Conservation (phyloP, 1,140 invertebrate genomes). For the Cyrtorhinus lividipennis region DNA sequence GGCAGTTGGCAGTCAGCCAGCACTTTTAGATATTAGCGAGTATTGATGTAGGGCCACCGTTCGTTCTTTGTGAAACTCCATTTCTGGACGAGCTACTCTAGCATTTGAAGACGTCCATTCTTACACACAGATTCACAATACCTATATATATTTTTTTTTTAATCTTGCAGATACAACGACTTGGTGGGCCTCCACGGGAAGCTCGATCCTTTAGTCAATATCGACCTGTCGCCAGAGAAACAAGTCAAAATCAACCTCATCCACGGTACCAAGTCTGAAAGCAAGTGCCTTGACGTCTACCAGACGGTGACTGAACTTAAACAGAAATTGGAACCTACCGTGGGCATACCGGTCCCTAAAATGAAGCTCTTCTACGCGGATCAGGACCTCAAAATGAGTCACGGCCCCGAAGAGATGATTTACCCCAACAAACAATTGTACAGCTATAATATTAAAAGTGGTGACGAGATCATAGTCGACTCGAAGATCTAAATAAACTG, state of each 20-base stretch:
- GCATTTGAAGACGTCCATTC: too few relatives aligned
- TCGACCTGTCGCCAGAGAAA: slow-evolving; percentile 71
- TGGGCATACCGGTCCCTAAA: slow-evolving; percentile 59
- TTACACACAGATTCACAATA: too few relatives aligned
- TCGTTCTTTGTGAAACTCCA: too few relatives aligned
- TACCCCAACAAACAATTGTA: slow-evolving; percentile 77
- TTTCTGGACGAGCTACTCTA: too few relatives aligned
- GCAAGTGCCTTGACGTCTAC: slow-evolving; percentile 31
- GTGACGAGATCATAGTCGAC: slow-evolving; percentile 82
- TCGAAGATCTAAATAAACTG: slow-evolving; percentile 27
- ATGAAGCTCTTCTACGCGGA: slow-evolving; percentile 74
- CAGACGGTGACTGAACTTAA: slow-evolving; percentile 53
- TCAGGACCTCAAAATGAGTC: slow-evolving; percentile 41
- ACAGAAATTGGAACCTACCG: slow-evolving; percentile 57
- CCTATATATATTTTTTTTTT: too few relatives aligned
- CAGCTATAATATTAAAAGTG: slow-evolving; percentile 77
- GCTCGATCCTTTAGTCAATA: slow-evolving; percentile 69
- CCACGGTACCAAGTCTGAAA: slow-evolving; percentile 52
- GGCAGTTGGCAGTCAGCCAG: too few relatives aligned
- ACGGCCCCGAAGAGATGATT: slow-evolving; percentile 70
- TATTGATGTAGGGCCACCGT: too few relatives aligned
- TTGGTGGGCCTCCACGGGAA: slow-evolving; percentile 67
- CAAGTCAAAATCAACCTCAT: slow-evolving; percentile 69
- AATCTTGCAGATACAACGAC: slow-evolving; percentile 70
- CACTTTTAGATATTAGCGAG: too few relatives aligned